These are phyloP conservation scores for Myathropa florea DNA, from an alignment of 2,888 invertebrate species.

Conservation along the genomic window DNA sequence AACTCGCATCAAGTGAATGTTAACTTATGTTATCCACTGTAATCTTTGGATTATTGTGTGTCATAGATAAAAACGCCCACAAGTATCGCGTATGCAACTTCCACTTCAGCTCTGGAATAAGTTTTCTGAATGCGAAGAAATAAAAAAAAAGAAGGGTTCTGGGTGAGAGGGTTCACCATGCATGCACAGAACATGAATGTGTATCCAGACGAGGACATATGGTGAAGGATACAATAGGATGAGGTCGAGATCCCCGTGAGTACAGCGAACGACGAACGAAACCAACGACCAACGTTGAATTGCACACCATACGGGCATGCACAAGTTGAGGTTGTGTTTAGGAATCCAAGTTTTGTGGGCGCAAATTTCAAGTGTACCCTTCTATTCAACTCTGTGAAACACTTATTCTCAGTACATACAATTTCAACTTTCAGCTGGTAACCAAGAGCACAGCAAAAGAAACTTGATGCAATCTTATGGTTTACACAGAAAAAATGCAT, in stretches of 20 bases:
- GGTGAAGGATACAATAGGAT: constrained; percentile 1
- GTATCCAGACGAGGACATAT: constrained; percentile 10
- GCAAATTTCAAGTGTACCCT: constrained; percentile 18
- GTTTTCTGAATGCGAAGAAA: neutral
- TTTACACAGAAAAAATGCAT: neutral
- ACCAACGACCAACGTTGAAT: constrained; percentile 9
- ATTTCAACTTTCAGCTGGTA: constrained; percentile 8
- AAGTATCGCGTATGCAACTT: neutral
- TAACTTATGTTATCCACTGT: neutral
- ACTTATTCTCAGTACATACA: neutral
- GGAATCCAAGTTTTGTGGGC: neutral
- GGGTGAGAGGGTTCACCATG: neutral
- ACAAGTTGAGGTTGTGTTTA: constrained; percentile 10
- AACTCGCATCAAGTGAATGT: neutral
- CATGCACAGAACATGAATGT: neutral
- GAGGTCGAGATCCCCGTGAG: neutral
- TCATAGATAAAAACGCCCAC: neutral
- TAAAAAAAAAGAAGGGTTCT: neutral
- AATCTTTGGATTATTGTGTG: neutral
- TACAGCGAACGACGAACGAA: constrained; percentile 12
- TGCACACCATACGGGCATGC: neutral
- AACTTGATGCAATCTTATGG: constrained; percentile 2
- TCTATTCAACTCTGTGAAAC: neutral
- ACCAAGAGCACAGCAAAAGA: constrained; percentile 16
- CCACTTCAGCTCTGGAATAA: constrained; percentile 17